These are phyloP conservation scores for Decapterus maruadsi DNA, from an alignment of 2,797 vertebrate species.

Conservation along the genomic window DNA sequence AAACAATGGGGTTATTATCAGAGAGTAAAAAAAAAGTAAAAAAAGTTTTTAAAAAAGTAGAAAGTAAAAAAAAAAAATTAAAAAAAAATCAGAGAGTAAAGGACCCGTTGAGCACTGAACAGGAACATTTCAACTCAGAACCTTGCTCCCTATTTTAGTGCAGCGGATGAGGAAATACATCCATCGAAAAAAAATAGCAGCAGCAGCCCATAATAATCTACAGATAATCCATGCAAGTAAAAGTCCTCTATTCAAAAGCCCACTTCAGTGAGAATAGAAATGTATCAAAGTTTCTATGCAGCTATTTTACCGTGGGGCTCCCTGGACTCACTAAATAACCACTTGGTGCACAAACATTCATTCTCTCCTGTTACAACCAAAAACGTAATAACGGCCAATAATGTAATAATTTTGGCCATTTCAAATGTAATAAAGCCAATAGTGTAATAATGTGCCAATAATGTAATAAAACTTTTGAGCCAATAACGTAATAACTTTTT, in stretches of 20 bases:
- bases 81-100: not conserved
- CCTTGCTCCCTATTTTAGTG: not conserved
- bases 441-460: too few relatives aligned
- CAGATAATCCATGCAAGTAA: not conserved
- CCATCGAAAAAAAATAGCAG: not conserved
- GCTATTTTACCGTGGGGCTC: not conserved
- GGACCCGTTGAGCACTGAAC: not conserved
- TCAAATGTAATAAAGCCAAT: too few relatives aligned
- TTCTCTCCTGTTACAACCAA: too few relatives aligned
- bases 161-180: not conserved
- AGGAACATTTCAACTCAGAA: not conserved
- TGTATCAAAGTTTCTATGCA: not conserved
- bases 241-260: not conserved
- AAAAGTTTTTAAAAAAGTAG: too few relatives aligned
- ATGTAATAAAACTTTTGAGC: too few relatives aligned
- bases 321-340: not conserved
- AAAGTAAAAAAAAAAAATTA: too few relatives aligned
- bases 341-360: not conserved
- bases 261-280: not conserved
- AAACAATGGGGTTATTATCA: not conserved
- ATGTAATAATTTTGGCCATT: too few relatives aligned
- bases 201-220: not conserved
- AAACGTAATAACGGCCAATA: too few relatives aligned
- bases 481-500: too few relatives aligned
- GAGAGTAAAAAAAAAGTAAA: not conserved